Percentiles rank a stretch among this genome's conserved stretches.
Evolutionary conservation across 23 tunicate genomes (phyloP).

Genomic region (Styela clava): DNA sequence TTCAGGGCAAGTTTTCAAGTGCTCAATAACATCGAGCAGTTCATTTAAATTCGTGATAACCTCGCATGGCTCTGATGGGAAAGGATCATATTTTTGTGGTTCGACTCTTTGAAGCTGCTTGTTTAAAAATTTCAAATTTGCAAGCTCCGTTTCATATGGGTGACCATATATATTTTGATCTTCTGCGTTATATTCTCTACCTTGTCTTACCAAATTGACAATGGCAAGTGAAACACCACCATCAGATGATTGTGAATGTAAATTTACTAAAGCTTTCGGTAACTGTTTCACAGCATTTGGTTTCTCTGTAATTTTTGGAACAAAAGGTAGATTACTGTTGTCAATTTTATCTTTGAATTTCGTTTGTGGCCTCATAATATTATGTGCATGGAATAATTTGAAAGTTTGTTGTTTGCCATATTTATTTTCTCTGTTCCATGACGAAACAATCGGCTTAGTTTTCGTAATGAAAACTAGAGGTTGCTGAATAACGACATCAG

Average conservation of each 20-base stretch:
- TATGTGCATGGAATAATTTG: constrained; percentile 66
- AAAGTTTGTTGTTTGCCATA: constrained; percentile 54
- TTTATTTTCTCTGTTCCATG: constrained; percentile 66
- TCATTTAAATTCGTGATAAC: constrained; percentile 20
- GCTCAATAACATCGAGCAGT: constrained; percentile 36
- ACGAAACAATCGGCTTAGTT: constrained; percentile 54
- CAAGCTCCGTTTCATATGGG: constrained; percentile 80
- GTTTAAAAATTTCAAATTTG: constrained; percentile 29
- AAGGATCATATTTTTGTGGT: constrained; percentile 42
- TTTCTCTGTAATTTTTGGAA: constrained; percentile 67
- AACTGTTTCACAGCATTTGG: constrained; percentile 74
- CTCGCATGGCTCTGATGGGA: constrained; percentile 34
- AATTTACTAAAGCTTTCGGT: constrained; percentile 39
- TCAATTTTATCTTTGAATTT: constrained; percentile 76
- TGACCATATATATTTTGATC: constrained; percentile 66
- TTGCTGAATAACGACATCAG: not conserved
- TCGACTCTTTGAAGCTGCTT: constrained; percentile 50
- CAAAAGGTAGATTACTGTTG: constrained; percentile 81
- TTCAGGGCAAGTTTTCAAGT: constrained; percentile 44
- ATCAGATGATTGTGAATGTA: constrained; percentile 32
- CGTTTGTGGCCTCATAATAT: constrained; percentile 76
- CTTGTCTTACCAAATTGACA: constrained; percentile 45
- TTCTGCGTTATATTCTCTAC: constrained; percentile 34
- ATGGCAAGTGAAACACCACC: constrained; percentile 43
- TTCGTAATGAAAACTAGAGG: not conserved